phyloP scores from a whole-genome alignment of 2,888 invertebrate species.

The Mythimna ferrago region DNA sequence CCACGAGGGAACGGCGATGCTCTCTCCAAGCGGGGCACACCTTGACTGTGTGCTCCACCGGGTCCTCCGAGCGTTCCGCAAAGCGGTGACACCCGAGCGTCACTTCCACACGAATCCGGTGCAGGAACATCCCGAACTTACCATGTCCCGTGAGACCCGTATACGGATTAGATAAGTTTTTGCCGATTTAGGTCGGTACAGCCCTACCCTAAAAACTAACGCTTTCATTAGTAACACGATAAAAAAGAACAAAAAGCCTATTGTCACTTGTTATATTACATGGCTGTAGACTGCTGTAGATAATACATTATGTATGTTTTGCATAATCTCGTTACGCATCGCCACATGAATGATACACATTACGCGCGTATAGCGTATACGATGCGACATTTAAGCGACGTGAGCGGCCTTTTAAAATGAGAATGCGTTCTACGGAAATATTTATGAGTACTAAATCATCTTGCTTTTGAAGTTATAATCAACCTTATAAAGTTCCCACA shows the following conservation, averaged over 20 bases:
- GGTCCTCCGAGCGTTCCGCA: no score
- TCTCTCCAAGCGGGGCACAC: no score
- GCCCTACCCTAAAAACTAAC: neutral
- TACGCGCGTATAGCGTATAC: slow-evolving; percentile 10
- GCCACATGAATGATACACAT: slow-evolving; percentile 22
- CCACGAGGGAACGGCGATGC: no score
- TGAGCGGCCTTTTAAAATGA: slow-evolving; percentile 26
- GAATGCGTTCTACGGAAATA: slow-evolving; percentile 21
- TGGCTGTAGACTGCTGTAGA: neutral
- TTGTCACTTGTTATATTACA: slow-evolving; percentile 10
- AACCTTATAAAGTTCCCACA: neutral
- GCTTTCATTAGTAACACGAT: neutral
- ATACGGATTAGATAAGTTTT: no score
- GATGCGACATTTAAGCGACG: slow-evolving; percentile 13
- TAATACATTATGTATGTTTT: neutral
- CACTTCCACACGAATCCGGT: no score
- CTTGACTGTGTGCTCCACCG: no score
- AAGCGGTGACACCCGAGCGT: no score
- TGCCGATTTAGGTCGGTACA: no score
- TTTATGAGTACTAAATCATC: neutral
- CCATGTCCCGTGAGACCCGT: no score
- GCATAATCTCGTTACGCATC: slow-evolving; percentile 33
- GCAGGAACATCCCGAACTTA: no score
- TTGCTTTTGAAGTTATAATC: slow-evolving; percentile 8
- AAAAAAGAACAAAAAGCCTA: neutral